phyloP scores from a whole-genome alignment of 2,888 invertebrate species.

The Drosophila neonasuta region DNA sequence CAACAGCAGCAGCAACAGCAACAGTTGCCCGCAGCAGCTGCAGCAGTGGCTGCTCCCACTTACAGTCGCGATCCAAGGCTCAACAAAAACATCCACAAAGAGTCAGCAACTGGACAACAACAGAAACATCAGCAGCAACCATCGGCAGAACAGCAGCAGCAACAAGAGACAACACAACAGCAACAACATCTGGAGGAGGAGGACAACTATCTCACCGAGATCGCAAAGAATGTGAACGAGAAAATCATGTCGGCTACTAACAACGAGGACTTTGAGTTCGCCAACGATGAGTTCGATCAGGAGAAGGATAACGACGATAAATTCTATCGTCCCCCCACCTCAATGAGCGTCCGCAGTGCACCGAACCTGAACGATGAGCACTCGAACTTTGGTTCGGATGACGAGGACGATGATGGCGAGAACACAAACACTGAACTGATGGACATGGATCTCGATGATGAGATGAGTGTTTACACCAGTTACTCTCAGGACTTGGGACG shows the following conservation, averaged over 20 bases:
- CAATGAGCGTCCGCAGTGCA: conserved; percentile 81
- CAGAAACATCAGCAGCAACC: conserved; percentile 11
- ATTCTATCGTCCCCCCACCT: conserved; percentile 78
- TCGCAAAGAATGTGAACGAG: conserved; percentile 81
- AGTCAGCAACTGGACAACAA: conserved; percentile 30
- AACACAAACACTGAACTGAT: conserved; percentile 82
- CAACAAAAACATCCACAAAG: conserved; percentile 80
- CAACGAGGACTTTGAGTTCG: conserved; percentile 80
- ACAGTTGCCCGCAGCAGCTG: neutral
- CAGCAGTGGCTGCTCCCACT: conserved; percentile 30
- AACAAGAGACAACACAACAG: conserved; percentile 2
- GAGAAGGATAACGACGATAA: conserved; percentile 57
- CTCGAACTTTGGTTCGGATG: conserved; percentile 76
- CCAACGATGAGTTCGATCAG: conserved; percentile 80
- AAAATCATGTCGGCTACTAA: conserved; percentile 81
- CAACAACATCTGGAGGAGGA: conserved; percentile 69
- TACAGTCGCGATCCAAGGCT: conserved; percentile 81
- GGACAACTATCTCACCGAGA: conserved; percentile 81
- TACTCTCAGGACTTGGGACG: conserved; percentile 80
- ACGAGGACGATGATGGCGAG: conserved; percentile 43
- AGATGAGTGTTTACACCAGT: conserved; percentile 82
- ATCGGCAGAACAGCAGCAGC: conserved; percentile 8
- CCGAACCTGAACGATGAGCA: conserved; percentile 81
- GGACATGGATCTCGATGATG: conserved; percentile 82
- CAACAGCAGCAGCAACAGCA: conserved; percentile 17